Evolutionary conservation across 2,113 vertebrate species (phyloP).

Genomic region (Heptranchias perlo): DNA sequence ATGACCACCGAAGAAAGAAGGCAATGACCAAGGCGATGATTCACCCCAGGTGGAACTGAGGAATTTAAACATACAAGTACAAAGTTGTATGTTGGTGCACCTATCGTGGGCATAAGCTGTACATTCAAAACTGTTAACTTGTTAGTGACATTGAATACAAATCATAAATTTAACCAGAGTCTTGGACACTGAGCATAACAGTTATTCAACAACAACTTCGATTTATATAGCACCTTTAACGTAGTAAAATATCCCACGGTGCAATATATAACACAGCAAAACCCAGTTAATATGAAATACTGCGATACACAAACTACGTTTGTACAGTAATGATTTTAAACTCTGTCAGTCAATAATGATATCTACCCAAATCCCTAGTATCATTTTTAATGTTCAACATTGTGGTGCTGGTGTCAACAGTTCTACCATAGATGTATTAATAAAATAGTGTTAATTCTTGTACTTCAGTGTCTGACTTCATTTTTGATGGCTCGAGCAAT

Average conservation of each 20-base stretch:
- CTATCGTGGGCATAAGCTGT: not conserved
- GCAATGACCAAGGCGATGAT: not conserved
- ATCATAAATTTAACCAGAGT: not conserved
- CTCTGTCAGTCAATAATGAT: not conserved
- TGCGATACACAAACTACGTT: not conserved
- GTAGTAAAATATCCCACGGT: too few species aligned
- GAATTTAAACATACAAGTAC: not conserved
- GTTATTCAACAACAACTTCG: too few species aligned
- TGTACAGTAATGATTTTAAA: not conserved
- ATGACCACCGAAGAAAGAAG: not conserved
- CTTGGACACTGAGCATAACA: not conserved
- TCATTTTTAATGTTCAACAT: not conserved
- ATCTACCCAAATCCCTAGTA: not conserved
- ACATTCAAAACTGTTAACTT: not conserved
- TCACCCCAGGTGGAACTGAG: not conserved
- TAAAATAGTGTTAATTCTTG: not conserved
- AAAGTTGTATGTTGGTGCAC: not conserved
- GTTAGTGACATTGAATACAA: not conserved
- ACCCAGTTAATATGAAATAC: not conserved
- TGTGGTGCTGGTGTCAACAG: not conserved
- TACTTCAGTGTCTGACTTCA: not conserved
- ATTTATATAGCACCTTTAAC: too few species aligned
- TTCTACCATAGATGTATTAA: not conserved
- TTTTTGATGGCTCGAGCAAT: not conserved
- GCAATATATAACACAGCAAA: too few species aligned